Evolutionary conservation across 2,888 invertebrate genomes (phyloP).

Genomic region (Muschampia plurimacula): DNA sequence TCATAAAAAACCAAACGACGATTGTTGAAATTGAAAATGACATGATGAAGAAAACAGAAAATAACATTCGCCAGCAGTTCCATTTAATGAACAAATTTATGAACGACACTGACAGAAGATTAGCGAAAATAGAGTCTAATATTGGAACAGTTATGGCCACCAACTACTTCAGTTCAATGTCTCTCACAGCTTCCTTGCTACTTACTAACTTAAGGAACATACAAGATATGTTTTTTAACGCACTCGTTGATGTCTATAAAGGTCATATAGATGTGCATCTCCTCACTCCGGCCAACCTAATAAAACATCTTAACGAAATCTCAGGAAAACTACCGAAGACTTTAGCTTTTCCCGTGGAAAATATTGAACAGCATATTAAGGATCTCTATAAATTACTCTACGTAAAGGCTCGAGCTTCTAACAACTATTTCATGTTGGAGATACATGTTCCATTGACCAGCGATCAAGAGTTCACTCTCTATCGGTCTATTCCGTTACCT

Average conservation of each 20-base stretch:
- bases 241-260: not conserved
- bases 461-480: not conserved
- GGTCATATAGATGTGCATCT: not conserved
- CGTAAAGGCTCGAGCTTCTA: not conserved
- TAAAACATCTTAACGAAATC: not conserved
- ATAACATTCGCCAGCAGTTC: not conserved
- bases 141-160: not conserved
- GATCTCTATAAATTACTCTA: not conserved
- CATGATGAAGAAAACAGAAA: conserved; percentile 4
- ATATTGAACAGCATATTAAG: not conserved
- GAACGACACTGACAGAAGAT: not conserved
- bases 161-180: not conserved
- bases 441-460: not conserved
- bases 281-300: not conserved
- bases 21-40: conserved; percentile 5
- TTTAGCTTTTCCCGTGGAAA: not conserved
- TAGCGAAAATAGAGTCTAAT: not conserved
- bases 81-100: not conserved
- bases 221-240: not conserved
- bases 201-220: not conserved
- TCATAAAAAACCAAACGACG: conserved; percentile 14
- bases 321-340: not conserved
- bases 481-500: not conserved
- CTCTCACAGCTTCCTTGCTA: not conserved
- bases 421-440: not conserved